Evolutionary conservation across 2,113 vertebrate species (phyloP).

Genomic region (Zosterops lateralis): DNA sequence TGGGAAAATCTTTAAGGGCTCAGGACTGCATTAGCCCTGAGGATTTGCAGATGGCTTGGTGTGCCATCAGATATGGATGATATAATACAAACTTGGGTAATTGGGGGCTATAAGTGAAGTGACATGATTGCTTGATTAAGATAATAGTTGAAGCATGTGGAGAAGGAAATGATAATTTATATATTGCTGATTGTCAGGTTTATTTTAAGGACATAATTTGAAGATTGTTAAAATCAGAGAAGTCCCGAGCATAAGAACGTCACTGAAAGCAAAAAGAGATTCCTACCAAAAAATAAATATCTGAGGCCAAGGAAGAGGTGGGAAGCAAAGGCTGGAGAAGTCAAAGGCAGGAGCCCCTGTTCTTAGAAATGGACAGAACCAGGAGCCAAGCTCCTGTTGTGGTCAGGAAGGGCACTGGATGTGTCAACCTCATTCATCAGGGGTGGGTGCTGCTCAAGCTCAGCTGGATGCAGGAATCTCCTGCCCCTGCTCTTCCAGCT

Average conservation of each 20-base stretch:
- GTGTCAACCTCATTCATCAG: accelerated
- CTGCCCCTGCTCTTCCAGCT: neutral
- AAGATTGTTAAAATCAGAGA: slow-evolving; percentile 43
- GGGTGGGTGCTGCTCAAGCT: neutral
- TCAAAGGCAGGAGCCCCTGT: neutral
- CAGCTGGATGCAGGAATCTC: neutral
- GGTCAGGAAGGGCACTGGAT: neutral
- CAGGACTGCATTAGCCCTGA: neutral
- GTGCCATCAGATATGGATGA: slow-evolving; percentile 19
- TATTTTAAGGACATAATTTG: slow-evolving; percentile 64
- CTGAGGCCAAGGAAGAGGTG: neutral
- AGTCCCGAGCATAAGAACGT: neutral
- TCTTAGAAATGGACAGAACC: neutral
- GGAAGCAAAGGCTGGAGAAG: neutral
- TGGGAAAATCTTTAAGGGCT: neutral
- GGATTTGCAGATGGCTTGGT: neutral
- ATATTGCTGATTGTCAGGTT: slow-evolving; percentile 65
- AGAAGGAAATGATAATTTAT: slow-evolving; percentile 65
- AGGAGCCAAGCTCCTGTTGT: neutral
- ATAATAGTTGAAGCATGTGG: slow-evolving; percentile 63
- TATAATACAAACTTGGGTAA: slow-evolving; percentile 62
- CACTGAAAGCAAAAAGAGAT: neutral
- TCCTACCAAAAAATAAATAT: neutral
- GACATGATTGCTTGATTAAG: slow-evolving; percentile 66
- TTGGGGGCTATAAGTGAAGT: slow-evolving; percentile 51